Conservation (phyloP, 2,797 vertebrate genomes). For the Notolepis coatsorum region DNA sequence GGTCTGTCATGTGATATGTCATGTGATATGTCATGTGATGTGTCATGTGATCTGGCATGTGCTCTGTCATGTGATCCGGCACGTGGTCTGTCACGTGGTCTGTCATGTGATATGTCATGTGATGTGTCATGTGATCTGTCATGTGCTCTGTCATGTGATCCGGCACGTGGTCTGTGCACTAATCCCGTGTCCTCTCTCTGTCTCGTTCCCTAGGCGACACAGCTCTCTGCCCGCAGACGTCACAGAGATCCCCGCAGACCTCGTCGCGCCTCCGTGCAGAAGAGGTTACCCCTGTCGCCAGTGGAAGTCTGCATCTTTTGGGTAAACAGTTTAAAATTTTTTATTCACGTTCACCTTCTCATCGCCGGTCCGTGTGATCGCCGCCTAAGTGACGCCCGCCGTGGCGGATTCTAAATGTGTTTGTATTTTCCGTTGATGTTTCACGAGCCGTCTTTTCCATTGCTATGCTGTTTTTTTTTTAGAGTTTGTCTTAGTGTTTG, state of each 20-base stretch:
- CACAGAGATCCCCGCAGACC: conserved; percentile 74
- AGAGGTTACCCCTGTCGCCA: conserved; percentile 82
- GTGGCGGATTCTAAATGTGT: no score
- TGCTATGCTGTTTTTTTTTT: no score
- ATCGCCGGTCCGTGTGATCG: conserved; percentile 33
- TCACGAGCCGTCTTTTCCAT: no score
- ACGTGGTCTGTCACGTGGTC: conserved; percentile 21
- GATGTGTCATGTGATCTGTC: conserved; percentile 21
- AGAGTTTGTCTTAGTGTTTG: no score
- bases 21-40: no score
- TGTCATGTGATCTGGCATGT: conserved; percentile 19
- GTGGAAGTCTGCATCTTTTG: conserved; percentile 84
- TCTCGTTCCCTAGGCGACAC: conserved; percentile 64
- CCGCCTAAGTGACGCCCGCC: no score
- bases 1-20: no score
- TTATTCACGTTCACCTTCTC: conserved; percentile 23
- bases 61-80: no score
- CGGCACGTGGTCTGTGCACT: conserved; percentile 11
- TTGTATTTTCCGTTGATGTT: no score
- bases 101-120: conserved; percentile 22
- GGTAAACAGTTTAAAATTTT: conserved; percentile 77
- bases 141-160: no score
- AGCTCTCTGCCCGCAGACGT: conserved; percentile 75
- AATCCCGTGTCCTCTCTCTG: neutral
- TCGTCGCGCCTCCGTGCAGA: conserved; percentile 70